These are phyloP conservation scores for Drosophila monieri DNA, from an alignment of 2,888 invertebrate genomes.

Conservation along the genomic window DNA sequence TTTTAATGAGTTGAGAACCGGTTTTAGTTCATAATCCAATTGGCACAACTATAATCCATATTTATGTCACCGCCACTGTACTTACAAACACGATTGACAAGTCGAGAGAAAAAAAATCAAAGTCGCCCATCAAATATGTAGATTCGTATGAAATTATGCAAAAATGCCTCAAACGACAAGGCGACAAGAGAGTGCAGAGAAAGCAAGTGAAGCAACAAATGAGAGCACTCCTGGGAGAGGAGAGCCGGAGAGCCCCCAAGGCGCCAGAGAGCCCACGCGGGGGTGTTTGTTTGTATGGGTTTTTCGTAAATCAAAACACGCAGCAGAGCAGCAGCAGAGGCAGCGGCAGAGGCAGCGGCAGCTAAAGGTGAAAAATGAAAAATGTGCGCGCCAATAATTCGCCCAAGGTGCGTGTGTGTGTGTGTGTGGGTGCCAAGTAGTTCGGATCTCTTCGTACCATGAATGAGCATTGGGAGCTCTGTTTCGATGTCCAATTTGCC, in stretches of 20 bases:
- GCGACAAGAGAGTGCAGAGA: slow-evolving; percentile 45
- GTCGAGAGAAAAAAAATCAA: slow-evolving; percentile 55
- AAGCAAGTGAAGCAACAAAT: slow-evolving; percentile 66
- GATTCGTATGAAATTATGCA: slow-evolving; percentile 77
- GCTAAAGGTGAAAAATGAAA: slow-evolving; percentile 71
- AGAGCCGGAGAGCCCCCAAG: slow-evolving; percentile 16
- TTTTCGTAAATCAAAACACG: slow-evolving; percentile 69
- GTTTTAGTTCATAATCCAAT: not conserved
- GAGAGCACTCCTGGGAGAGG: slow-evolving; percentile 33
- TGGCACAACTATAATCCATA: not conserved
- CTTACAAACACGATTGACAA: slow-evolving; percentile 62
- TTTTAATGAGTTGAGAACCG: too few species aligned
- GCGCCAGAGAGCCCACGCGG: slow-evolving; percentile 49
- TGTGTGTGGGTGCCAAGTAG: slow-evolving; percentile 17
- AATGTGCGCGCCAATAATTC: slow-evolving; percentile 74
- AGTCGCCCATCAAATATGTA: slow-evolving; percentile 57
- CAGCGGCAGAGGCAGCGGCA: not conserved
- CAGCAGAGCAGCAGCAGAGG: slow-evolving; percentile 16
- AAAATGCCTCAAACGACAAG: slow-evolving; percentile 57
- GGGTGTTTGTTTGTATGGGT: slow-evolving; percentile 43
- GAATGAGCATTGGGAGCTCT: slow-evolving; percentile 64
- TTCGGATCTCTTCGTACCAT: slow-evolving; percentile 24
- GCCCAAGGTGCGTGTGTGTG: slow-evolving; percentile 33
- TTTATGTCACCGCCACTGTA: not conserved
- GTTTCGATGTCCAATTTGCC: slow-evolving; percentile 67